A percentile compares a stretch with the other conserved stretches of the same genome.
These are phyloP conservation scores for Drosophila setosimentum DNA, from an alignment of 2,888 invertebrate species.

Conservation along the genomic window DNA sequence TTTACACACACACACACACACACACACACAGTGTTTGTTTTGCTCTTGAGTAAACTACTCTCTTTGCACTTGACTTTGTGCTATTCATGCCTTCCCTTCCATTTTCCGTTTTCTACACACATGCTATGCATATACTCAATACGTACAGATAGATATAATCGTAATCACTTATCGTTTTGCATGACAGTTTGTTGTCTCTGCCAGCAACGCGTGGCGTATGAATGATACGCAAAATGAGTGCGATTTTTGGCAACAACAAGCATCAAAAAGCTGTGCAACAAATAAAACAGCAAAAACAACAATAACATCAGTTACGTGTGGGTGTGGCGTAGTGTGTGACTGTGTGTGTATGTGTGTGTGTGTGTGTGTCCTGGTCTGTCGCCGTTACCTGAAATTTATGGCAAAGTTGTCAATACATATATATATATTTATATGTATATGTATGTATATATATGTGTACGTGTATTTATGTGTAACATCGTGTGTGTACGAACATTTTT, in stretches of 20 bases:
- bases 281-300: not conserved
- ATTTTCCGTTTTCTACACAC: not conserved
- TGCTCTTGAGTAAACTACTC: not conserved
- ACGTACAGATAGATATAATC: conserved; percentile 17
- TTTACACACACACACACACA: not conserved
- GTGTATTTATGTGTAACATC: conserved; percentile 5
- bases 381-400: conserved; percentile 71
- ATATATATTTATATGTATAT: conserved; percentile 8
- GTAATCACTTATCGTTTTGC: conserved; percentile 30
- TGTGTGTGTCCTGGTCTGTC: conserved; percentile 28
- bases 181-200: conserved; percentile 22
- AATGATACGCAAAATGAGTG: conserved; percentile 59
- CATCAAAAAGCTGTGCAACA: conserved; percentile 6
- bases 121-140: not conserved
- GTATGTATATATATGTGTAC: not conserved
- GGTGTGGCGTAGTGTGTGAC: conserved; percentile 1
- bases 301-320: not conserved
- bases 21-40: not conserved
- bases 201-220: conserved; percentile 51
- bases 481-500: conserved; percentile 23
- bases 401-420: conserved; percentile 67
- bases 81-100: not conserved
- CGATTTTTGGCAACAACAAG: conserved; percentile 38
- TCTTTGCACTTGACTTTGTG: not conserved
- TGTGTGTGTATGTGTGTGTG: conserved; percentile 11